Conservation (phyloP, 1,140 invertebrate genomes). For the Caenorhabditis briggsae region DNA sequence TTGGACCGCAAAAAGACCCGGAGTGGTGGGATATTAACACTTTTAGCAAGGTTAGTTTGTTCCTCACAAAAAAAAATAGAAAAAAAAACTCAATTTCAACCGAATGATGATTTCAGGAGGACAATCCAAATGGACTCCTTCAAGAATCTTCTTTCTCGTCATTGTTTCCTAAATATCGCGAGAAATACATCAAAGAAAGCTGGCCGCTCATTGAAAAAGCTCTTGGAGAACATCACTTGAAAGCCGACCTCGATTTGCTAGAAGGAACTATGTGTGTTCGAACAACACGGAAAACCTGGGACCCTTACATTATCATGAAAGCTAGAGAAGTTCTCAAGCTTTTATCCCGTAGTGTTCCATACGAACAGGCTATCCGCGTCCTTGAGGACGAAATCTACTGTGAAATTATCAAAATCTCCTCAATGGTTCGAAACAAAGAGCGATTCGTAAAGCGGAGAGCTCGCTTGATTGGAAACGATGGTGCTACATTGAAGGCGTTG, state of each 20-base stretch:
- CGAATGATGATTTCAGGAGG: conserved; percentile 80
- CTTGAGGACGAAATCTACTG: conserved; percentile 89
- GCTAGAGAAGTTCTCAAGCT: conserved; percentile 95
- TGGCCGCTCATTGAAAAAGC: conserved; percentile 94
- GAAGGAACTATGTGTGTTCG: conserved; percentile 91
- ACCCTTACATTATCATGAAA: conserved; percentile 97
- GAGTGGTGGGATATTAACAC: conserved; percentile 85
- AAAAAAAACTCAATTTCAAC: no score
- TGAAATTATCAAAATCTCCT: conserved; percentile 97
- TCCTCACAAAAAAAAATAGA: no score
- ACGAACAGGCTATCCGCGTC: conserved; percentile 85
- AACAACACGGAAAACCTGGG: conserved; percentile 97
- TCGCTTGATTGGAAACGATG: conserved; percentile 94
- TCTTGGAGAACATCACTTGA: conserved; percentile 82
- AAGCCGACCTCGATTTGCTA: conserved; percentile 90
- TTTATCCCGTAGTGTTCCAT: conserved; percentile 93
- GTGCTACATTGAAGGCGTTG: conserved; percentile 95
- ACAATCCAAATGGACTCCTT: conserved; percentile 87
- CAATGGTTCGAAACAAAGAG: conserved; percentile 89
- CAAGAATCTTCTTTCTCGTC: conserved; percentile 87
- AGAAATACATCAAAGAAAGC: conserved; percentile 94
- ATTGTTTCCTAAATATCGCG: conserved; percentile 91
- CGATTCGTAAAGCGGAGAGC: conserved; percentile 95
- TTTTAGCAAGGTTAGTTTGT: conserved; percentile 83
- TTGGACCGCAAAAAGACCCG: conserved; percentile 75